These are phyloP conservation scores for Mycogona germanica DNA, from an alignment of 2,888 invertebrate genomes.

Conservation along the genomic window DNA sequence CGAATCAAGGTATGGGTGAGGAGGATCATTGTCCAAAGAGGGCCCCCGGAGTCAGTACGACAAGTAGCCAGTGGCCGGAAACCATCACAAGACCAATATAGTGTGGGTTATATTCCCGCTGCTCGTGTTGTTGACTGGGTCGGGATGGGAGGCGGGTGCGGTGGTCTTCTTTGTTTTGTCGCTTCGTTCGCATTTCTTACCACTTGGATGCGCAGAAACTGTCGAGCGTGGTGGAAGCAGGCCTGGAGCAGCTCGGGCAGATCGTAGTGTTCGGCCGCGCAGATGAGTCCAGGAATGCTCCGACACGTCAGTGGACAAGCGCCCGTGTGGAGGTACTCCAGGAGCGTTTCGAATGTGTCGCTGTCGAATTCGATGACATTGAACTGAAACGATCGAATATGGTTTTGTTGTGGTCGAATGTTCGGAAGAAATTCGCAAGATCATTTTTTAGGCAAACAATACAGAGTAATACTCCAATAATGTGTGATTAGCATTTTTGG, in stretches of 20 bases:
- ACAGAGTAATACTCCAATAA: neutral
- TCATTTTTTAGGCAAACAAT: neutral
- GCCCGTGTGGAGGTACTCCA: constrained; percentile 86
- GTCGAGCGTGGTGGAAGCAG: constrained; percentile 90
- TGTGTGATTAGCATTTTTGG: too few species aligned
- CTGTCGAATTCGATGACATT: constrained; percentile 91
- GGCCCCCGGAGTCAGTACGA: too few species aligned
- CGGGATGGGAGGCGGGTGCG: too few species aligned
- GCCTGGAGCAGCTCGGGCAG: constrained; percentile 83
- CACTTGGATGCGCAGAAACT: constrained; percentile 81
- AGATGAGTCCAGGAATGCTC: constrained; percentile 82
- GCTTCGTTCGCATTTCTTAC: constrained; percentile 47
- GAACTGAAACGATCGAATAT: constrained; percentile 57
- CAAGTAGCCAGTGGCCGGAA: too few species aligned
- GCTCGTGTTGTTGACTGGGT: too few species aligned
- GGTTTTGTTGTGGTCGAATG: too few species aligned
- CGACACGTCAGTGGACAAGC: constrained; percentile 84
- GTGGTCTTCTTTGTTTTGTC: too few species aligned
- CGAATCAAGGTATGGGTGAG: too few species aligned
- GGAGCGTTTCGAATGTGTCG: constrained; percentile 76
- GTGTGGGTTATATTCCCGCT: too few species aligned
- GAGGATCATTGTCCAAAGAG: too few species aligned
- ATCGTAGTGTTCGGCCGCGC: constrained; percentile 90
- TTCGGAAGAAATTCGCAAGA: neutral
- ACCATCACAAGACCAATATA: too few species aligned